Evolutionary conservation across 2,888 invertebrate genomes (phyloP), one percentile per base, ranked within the genome.

Genomic region (Bellardia bayeri): DNA sequence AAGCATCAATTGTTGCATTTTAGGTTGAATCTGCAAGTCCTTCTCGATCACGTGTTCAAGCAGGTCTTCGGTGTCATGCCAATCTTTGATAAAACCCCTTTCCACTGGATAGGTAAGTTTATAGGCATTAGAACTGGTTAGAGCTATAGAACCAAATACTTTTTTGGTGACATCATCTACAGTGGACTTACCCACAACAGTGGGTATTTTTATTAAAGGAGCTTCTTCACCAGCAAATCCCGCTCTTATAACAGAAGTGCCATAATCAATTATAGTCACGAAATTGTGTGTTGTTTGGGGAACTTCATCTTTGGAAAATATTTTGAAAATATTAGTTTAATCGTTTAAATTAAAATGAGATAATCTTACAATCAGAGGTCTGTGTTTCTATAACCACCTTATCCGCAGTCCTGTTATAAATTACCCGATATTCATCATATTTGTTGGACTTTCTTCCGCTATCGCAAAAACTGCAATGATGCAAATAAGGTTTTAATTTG

Each of bases 51-150:
- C 30, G 49, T 68, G 58, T 58, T 75, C 82, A 13, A 82, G 45
- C 30, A 82, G 23, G n/a, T 68, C 75, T 40, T 75, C 82, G 8
- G 30, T 13, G 37, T 68, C 75, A 75, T 75, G 56, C 51, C 64
- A 82, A 75, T 82, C 58, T 40, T 51, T 75, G 51, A 82, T 82
- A n/a, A 82, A 58, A 51, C 82, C 74, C 5, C 16, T 13, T 49
- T 75, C 58, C 7, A 75, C 58, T 11, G 82, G 82, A 68, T 68
- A 68, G 4, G 82, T 23, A 37, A 68, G 37, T 51, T 82, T 74
- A 51, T 49, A 66, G 9, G 51, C 30, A 45, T 23, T 13, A 14
- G 23, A 11, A 61, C 66, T 51, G 11, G 33, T 61, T 11, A 82
- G 23, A 14, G 75, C 75, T 8, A 40, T 8, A 7, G 14, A 0